Percentiles rank a stretch among this genome's conserved stretches.
Evolutionary conservation across 2,888 invertebrate species (phyloP).

Genomic region (Amblyjoppa fuscipennis): DNA sequence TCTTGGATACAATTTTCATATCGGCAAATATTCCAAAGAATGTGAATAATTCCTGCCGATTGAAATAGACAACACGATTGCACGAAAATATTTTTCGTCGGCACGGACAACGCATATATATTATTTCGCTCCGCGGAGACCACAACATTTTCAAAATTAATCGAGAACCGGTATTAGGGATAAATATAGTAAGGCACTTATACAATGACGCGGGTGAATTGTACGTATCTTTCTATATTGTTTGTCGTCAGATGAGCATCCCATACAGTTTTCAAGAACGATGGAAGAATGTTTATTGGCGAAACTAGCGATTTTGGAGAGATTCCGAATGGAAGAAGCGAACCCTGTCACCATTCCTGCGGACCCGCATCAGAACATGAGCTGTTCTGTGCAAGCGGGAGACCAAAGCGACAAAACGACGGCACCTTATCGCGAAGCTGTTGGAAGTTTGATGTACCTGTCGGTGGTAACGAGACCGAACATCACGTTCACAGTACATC

Average conservation of each 20-base stretch:
- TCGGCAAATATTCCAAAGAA: constrained; percentile 3
- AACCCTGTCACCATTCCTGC: constrained; percentile 72
- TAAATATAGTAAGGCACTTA: too few species aligned
- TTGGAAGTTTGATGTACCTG: constrained; percentile 39
- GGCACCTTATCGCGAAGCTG: constrained; percentile 43
- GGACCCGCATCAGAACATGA: constrained; percentile 40
- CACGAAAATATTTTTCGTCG: background rate
- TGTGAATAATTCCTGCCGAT: constrained; percentile 9
- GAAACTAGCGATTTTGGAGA: constrained; percentile 24
- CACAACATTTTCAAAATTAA: too few species aligned
- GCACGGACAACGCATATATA: background rate
- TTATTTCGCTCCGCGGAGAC: too few species aligned
- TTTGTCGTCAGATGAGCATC: too few species aligned
- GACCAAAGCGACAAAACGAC: background rate
- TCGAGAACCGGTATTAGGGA: too few species aligned
- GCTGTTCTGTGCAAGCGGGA: constrained; percentile 2
- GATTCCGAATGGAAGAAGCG: constrained; percentile 66
- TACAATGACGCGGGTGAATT: too few species aligned
- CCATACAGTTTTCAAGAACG: too few species aligned
- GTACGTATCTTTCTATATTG: too few species aligned
- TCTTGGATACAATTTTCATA: background rate
- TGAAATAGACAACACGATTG: background rate
- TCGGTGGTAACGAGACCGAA: constrained; percentile 18
- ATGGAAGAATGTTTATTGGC: too few species aligned
- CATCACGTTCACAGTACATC: constrained; percentile 29